Evolutionary conservation across 92 coral and sea anemone genomes (phyloP), one percentile per base, ranked within the genome.

Genomic region (Phenganax marumi): DNA sequence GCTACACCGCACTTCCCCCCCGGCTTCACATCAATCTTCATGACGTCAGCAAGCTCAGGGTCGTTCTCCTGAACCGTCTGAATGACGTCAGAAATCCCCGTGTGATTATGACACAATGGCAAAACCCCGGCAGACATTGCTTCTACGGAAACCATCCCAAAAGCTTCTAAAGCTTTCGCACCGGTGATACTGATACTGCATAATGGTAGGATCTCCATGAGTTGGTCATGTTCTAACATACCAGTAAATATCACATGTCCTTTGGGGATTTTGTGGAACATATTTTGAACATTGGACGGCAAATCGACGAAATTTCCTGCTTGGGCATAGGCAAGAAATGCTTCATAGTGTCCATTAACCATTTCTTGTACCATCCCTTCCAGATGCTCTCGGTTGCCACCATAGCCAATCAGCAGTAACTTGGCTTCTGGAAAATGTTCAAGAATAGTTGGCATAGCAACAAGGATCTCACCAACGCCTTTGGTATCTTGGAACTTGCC

Each of bases 101-200:
- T 88, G 76, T 93, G 91, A 87, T 89, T 76, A 55, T 93, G 81
- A 70, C 97, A 91, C 11, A 91, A 88, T 12, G 95, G 92, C 12
- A 93, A 77, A 16, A 93, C 97, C 0, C 97, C 97, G 8, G 92
- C 89, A 8, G 97, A 83, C 97, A 93, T 93, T 9, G 97, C 97
- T 80, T 93, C 97, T 1, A 91, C 77, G 0, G 97, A 80, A 7
- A 93, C 97, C 97, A 92, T 91, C 0, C 94, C 97, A 80, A 92
- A 92, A 26, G 97, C 89, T 66, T 92, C 97, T 14, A 86, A 78
- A 23, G 97, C 95, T 53, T 92, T 92, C 19, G 91, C 63, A 46
- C 88, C 87, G 12, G 89, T 82, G 14, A 92, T 82, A 17, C 88
- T 84, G 13, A 91, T 58, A 80, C 97, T 92, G 78, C 92, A 90